Conservation (phyloP, 1,140 invertebrate species). For the Aphis gossypii region DNA sequence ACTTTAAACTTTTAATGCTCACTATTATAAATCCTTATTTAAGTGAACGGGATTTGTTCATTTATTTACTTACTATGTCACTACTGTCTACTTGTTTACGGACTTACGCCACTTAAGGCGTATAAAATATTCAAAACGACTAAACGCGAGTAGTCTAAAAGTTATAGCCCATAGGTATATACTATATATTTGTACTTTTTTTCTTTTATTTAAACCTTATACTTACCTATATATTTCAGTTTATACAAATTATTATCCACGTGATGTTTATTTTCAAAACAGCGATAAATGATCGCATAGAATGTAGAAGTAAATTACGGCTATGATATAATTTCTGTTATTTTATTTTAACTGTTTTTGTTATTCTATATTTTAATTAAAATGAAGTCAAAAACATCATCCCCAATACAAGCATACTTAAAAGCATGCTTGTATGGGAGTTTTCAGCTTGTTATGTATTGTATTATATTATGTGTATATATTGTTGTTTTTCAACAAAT, state of each 20-base stretch:
- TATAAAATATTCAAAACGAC: neutral
- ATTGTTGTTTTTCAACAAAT: too few species aligned
- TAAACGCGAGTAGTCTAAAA: neutral
- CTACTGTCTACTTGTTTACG: too few species aligned
- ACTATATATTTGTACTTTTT: neutral
- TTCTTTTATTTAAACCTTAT: neutral
- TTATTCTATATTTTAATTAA: too few species aligned
- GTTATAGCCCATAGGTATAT: neutral
- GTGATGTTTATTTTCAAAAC: neutral
- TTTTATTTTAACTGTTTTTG: neutral
- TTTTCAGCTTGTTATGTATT: too few species aligned
- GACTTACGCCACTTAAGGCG: too few species aligned
- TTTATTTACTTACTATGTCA: neutral
- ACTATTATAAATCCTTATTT: neutral
- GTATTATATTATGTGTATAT: too few species aligned
- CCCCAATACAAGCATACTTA: too few species aligned
- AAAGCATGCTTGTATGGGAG: too few species aligned
- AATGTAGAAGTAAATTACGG: neutral
- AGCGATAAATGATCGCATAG: neutral
- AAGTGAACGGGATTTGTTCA: neutral
- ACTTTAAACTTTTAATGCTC: neutral
- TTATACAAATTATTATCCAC: neutral
- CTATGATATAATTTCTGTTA: neutral
- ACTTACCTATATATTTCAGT: neutral
- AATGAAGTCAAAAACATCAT: too few species aligned